phyloP scores from a whole-genome alignment of 2,113 vertebrate genomes.

The Stegastes partitus region DNA sequence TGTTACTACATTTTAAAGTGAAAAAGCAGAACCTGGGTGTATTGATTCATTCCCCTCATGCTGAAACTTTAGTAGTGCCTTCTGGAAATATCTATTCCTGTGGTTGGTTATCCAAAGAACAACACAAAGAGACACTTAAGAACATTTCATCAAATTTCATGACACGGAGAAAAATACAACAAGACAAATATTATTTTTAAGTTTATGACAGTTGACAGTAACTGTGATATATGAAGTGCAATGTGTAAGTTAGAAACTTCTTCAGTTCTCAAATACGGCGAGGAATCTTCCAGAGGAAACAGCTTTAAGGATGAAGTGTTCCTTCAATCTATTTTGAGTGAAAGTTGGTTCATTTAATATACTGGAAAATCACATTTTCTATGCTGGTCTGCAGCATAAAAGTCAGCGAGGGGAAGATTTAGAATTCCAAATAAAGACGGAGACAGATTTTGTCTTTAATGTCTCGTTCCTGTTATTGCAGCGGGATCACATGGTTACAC shows the following conservation, averaged over 20 bases:
- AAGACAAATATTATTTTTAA: conserved; percentile 77
- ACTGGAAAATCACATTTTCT: conserved; percentile 78
- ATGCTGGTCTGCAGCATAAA: conserved; percentile 61
- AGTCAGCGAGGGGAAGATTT: conserved; percentile 62
- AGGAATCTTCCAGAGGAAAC: conserved; percentile 66
- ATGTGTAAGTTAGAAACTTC: conserved; percentile 59
- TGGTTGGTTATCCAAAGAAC: conserved; percentile 57
- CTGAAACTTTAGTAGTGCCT: conserved; percentile 66
- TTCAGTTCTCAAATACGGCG: conserved; percentile 53
- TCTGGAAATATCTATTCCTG: conserved; percentile 75
- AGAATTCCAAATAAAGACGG: conserved; percentile 75
- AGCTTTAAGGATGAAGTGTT: conserved; percentile 72
- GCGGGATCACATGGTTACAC: conserved; percentile 63
- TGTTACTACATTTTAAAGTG: conserved; percentile 53
- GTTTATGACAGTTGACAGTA: conserved; percentile 72
- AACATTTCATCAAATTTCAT: conserved; percentile 75
- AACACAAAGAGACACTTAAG: conserved; percentile 66
- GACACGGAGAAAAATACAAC: conserved; percentile 71
- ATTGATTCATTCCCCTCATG: conserved; percentile 76
- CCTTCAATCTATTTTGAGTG: conserved; percentile 76
- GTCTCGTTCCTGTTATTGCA: conserved; percentile 69
- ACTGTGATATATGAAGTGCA: conserved; percentile 73
- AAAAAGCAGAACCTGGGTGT: conserved; percentile 62
- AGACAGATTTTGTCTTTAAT: conserved; percentile 71
- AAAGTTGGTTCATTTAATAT: conserved; percentile 76